These are phyloP conservation scores for Aleiodes sp. DNA, from an alignment of 1,140 invertebrate genomes.

Conservation along the genomic window DNA sequence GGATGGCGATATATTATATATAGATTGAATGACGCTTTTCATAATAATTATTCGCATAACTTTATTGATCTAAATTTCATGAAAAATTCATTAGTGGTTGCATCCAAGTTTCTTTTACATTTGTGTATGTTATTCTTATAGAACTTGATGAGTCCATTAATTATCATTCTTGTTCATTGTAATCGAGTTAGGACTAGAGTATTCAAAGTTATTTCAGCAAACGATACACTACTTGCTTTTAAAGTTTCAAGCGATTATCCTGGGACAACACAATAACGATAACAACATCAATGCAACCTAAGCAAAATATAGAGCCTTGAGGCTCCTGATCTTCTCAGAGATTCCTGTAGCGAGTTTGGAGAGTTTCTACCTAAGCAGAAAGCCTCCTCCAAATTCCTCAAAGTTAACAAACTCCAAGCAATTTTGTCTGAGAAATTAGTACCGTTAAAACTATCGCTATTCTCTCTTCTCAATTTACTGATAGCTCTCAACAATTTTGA, in stretches of 20 bases:
- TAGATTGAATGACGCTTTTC: conserved; percentile 60
- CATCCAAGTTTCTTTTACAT: background rate
- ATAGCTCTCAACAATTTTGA: background rate
- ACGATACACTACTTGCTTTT: background rate
- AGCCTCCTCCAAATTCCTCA: background rate
- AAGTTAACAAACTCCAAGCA: background rate
- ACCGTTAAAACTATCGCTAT: background rate
- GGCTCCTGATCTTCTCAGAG: background rate
- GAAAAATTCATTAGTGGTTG: background rate
- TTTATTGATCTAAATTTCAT: background rate
- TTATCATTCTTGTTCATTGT: background rate
- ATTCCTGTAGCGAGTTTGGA: background rate
- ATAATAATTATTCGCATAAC: conserved; percentile 60
- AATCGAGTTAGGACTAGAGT: conserved; percentile 12
- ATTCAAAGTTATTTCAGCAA: conserved; percentile 13
- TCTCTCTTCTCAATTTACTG: background rate
- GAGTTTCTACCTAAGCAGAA: background rate
- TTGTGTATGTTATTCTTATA: conserved; percentile 12
- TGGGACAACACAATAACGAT: conserved; percentile 12
- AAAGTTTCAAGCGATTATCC: conserved; percentile 23
- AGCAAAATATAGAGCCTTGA: background rate
- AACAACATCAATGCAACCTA: conserved; percentile 24
- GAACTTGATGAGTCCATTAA: background rate
- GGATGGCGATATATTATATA: conserved; percentile 38
- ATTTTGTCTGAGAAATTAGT: conserved; percentile 8